Percentiles rank a stretch among this genome's conserved stretches.
phyloP scores from a whole-genome alignment of 2,113 vertebrate species.

The Proterorhinus semilunaris region DNA sequence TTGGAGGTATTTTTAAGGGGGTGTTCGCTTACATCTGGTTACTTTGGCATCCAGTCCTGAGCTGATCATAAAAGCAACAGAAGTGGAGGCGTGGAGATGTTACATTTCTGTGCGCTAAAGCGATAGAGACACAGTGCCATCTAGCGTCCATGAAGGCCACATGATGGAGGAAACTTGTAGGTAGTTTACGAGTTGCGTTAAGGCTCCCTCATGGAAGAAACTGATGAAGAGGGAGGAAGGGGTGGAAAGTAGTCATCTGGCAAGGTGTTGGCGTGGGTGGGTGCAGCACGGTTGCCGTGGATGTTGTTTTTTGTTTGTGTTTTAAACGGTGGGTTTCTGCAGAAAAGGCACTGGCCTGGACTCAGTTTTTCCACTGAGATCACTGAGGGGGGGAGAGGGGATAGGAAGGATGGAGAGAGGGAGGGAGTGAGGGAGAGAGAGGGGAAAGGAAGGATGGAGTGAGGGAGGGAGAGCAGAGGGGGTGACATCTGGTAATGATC shows the following conservation, averaged over 20 bases:
- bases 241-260: conserved; percentile 32
- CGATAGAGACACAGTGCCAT: conserved; percentile 60
- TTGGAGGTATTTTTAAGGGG: conserved; percentile 36
- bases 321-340: conserved; percentile 24
- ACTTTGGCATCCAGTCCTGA: conserved; percentile 34
- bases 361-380: conserved; percentile 78
- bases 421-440: background rate
- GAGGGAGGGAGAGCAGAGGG: background rate
- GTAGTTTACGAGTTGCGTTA: background rate
- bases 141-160: conserved; percentile 40
- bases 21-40: conserved; percentile 55
- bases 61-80: conserved; percentile 44
- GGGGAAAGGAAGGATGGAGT: conserved; percentile 6
- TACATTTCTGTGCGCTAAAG: background rate
- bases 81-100: background rate
- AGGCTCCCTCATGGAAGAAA: conserved; percentile 2
- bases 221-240: background rate
- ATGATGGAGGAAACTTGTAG: conserved; percentile 42
- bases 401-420: conserved; percentile 1
- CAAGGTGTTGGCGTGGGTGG: conserved; percentile 42
- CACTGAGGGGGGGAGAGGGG: conserved; percentile 41
- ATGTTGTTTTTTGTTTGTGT: conserved; percentile 15
- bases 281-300: conserved; percentile 37
- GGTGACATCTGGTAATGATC: conserved; percentile 75
- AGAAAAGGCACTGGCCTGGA: conserved; percentile 41